These are phyloP conservation scores for Agrochola macilenta DNA, from an alignment of 2,888 invertebrate genomes.

Conservation along the genomic window DNA sequence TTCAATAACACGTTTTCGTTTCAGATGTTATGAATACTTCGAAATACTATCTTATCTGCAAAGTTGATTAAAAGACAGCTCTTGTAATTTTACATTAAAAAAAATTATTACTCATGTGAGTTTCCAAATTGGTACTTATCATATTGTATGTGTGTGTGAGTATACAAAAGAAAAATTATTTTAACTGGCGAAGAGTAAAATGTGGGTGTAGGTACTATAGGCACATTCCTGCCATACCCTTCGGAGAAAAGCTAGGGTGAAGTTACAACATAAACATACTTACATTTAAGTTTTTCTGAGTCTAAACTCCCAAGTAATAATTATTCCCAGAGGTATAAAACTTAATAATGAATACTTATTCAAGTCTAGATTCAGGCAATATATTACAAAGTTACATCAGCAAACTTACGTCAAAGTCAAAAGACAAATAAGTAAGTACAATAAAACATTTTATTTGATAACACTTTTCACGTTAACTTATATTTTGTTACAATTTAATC, in stretches of 20 bases:
- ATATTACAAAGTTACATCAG: slow-evolving; percentile 27
- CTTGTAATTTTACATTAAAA: background rate
- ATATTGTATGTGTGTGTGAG: background rate
- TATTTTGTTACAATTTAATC: slow-evolving; percentile 56
- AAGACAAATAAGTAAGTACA: slow-evolving; percentile 46
- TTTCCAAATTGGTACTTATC: background rate
- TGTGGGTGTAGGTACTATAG: background rate
- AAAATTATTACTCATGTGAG: background rate
- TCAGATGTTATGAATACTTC: background rate
- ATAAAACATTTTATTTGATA: slow-evolving; percentile 52
- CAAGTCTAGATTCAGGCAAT: slow-evolving; percentile 18
- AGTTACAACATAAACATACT: too few relatives aligned
- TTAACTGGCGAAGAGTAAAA: background rate
- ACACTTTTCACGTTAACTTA: slow-evolving; percentile 25
- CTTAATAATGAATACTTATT: slow-evolving; percentile 22
- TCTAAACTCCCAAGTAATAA: slow-evolving; percentile 25
- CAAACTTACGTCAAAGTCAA: slow-evolving; percentile 30
- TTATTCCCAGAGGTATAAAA: slow-evolving; percentile 17
- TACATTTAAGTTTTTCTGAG: slow-evolving; percentile 11
- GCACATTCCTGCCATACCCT: background rate
- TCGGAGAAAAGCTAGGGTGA: too few relatives aligned
- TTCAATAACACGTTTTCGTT: background rate
- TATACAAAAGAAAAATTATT: background rate
- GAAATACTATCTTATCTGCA: background rate
- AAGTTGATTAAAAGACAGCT: background rate